phyloP scores from a whole-genome alignment of 1,140 invertebrate genomes.

The Mercenaria mercenaria region DNA sequence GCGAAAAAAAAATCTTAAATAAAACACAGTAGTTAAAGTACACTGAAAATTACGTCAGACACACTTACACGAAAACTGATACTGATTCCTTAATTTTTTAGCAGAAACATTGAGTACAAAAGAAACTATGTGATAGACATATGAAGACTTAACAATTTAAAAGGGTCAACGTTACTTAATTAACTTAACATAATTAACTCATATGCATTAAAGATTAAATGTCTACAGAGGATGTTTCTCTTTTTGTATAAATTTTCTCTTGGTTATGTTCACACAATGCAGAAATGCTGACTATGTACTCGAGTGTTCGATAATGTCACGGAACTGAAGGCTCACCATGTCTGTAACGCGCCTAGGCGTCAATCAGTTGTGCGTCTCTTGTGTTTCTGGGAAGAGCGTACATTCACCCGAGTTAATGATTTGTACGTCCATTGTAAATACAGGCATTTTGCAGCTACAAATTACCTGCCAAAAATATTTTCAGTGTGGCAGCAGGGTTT shows the following conservation, averaged over 20 bases:
- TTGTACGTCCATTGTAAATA: not conserved
- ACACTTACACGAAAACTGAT: too few species aligned
- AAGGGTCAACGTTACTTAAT: too few species aligned
- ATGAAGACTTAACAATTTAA: too few species aligned
- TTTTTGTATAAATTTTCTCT: too few species aligned
- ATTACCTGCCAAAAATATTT: not conserved
- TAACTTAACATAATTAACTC: too few species aligned
- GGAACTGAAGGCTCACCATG: not conserved
- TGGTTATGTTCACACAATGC: conserved; percentile 2
- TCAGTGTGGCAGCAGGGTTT: not conserved
- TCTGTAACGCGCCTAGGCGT: not conserved
- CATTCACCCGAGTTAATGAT: not conserved
- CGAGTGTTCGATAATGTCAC: not conserved
- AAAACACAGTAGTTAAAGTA: too few species aligned
- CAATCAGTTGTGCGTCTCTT: not conserved
- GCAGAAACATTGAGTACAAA: too few species aligned
- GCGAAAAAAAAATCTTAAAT: not conserved
- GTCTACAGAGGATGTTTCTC: too few species aligned
- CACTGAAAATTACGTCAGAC: too few species aligned
- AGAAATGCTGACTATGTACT: not conserved
- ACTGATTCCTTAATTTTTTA: too few species aligned
- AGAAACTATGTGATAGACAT: too few species aligned
- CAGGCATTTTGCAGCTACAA: not conserved
- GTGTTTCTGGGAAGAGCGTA: not conserved
- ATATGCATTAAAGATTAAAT: too few species aligned